Base-by-base conservation (phyloP, 2,113 vertebrate species). In the Phasianus colchicus region DNA sequence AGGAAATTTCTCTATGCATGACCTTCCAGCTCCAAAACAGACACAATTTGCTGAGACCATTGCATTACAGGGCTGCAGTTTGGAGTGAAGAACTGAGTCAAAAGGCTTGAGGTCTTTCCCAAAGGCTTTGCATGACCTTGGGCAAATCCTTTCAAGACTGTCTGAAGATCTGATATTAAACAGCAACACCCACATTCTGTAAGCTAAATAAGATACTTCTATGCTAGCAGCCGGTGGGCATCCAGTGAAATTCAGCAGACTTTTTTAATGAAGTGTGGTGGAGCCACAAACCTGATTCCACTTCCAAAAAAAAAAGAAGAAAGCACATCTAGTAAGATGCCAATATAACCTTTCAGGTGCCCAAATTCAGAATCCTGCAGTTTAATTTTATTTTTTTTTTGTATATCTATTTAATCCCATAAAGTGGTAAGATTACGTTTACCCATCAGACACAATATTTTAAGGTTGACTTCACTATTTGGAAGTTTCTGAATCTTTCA, bases 221-320 rank as follows among this genome's bases (percentile, higher is more conserved):
- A 74, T 24, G 16, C 34, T 47, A 32, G 55, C 34, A 90, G 57
- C 67, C 71, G 67, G 55, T 4, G 8, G 47, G 47, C 22, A 76
- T 34, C 63, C 70, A 38, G 0, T 32, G 73, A 78, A 90, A 75
- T 27, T 24, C 65, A 58, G 43, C 90, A 61, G 34, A 55, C 9
- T 14, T 81, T 34, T 87, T 71, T 69, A 74, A 88, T 86, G 80
- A 94, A 90, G 83, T 86, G 66, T 87, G 70, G 40, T 89, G 54
- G 61, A 96, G 27, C 54, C 84, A 74, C 61, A 47, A 65, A 47
- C 32, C 32, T 1, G 0, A 19, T 40, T 70, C 45, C 66, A 17
- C n/a, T 61, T 90, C 82, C 15, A 82, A 54, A 74, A 50, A n/a
- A 48, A 60, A 52, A 36, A 20, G 24, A 18, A 74, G 11, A 29